phyloP scores from a whole-genome alignment of 2,888 invertebrate species.

The Ashinkailepas kermadecensis region DNA sequence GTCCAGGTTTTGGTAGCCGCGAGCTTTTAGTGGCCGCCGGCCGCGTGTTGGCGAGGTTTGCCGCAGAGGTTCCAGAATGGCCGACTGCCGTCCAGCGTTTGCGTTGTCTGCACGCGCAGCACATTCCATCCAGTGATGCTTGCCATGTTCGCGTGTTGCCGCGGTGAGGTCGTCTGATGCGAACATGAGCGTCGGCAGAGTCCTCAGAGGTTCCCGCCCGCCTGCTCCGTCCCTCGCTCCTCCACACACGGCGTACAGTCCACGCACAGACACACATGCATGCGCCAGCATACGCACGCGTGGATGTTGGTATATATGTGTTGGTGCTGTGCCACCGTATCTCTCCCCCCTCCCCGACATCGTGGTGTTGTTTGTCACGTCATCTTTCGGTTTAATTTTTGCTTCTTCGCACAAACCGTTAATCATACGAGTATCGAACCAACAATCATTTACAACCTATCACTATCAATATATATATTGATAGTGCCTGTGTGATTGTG shows the following conservation, averaged over 20 bases:
- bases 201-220: background rate
- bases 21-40: background rate
- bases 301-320: too few species aligned
- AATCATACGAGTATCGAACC: too few species aligned
- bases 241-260: background rate
- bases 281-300: background rate
- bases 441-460: too few species aligned
- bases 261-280: background rate
- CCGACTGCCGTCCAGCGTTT: background rate
- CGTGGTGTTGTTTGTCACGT: too few species aligned
- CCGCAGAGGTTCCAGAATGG: background rate
- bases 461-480: too few species aligned
- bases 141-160: background rate
- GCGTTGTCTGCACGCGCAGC: background rate
- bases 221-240: background rate
- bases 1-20: background rate
- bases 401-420: too few species aligned
- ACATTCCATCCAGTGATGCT: conserved; percentile 12
- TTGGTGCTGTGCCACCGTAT: too few species aligned
- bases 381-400: too few species aligned
- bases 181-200: too few species aligned
- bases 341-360: too few species aligned
- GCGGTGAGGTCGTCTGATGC: too few species aligned
- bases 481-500: too few species aligned
- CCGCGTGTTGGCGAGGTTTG: background rate